These are phyloP conservation scores for Hetaerina titia DNA, from an alignment of 2,888 invertebrate genomes.

Conservation along the genomic window DNA sequence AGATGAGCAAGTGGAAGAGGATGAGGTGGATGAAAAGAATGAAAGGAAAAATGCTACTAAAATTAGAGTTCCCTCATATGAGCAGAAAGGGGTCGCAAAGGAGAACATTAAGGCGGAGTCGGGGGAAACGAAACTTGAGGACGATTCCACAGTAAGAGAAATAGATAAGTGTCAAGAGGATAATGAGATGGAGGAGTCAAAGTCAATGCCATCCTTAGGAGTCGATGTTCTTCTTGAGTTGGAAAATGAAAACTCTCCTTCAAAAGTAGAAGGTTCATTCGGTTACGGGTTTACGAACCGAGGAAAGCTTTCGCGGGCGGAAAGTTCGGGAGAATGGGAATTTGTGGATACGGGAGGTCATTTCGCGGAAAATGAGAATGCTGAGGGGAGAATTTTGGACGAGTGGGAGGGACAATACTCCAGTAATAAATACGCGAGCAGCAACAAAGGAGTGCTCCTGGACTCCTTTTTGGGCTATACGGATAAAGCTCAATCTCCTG, in stretches of 20 bases:
- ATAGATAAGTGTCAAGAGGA: background rate
- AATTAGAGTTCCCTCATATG: background rate
- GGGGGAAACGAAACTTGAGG: background rate
- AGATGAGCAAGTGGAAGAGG: constrained; percentile 9
- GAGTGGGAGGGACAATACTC: background rate
- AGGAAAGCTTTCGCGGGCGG: background rate
- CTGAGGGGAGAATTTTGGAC: background rate
- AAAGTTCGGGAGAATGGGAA: constrained; percentile 25
- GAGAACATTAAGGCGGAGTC: background rate
- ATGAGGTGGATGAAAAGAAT: background rate
- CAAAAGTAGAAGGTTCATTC: background rate
- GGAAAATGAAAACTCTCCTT: constrained; percentile 40
- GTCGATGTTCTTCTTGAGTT: constrained; percentile 12
- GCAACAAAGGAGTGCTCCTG: background rate
- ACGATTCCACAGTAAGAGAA: background rate
- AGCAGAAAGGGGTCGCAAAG: background rate
- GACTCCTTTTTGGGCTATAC: background rate
- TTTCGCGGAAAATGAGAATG: background rate
- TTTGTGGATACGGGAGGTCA: background rate
- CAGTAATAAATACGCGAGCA: background rate
- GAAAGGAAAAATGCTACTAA: background rate
- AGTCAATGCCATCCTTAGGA: background rate
- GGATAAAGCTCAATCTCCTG: background rate
- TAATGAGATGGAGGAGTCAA: background rate
- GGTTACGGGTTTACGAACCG: background rate